phyloP scores from a whole-genome alignment of 2,113 vertebrate genomes.

The Mus pahari region DNA sequence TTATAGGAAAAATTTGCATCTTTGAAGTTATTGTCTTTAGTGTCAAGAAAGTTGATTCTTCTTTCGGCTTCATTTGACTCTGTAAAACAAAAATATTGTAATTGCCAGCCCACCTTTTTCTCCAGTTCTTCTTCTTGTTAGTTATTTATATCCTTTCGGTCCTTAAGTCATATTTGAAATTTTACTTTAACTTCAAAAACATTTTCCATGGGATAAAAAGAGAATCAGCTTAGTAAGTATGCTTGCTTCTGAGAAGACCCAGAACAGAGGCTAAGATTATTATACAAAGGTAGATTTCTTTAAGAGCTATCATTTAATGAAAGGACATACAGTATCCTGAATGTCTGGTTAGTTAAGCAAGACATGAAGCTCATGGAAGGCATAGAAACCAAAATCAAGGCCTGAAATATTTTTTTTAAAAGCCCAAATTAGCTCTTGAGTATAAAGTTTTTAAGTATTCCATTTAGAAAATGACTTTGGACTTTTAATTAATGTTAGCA shows the following conservation, averaged over 20 bases:
- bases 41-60: background rate
- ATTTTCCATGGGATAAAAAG: background rate
- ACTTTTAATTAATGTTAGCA: background rate
- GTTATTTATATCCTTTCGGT: background rate
- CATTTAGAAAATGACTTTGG: background rate
- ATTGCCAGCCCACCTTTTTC: fast-evolving
- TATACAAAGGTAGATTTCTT: background rate
- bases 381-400: background rate
- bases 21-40: background rate
- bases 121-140: no score
- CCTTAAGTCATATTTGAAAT: background rate
- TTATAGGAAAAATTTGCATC: background rate
- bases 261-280: background rate
- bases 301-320: background rate
- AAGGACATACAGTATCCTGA: background rate
- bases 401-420: no score
- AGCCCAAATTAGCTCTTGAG: background rate
- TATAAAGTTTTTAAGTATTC: background rate
- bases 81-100: background rate
- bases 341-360: background rate
- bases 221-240: background rate
- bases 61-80: background rate
- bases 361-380: background rate
- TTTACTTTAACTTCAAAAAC: background rate
- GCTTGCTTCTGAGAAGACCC: fast-evolving